These are phyloP conservation scores for Xylota segnis DNA, from an alignment of 2,888 invertebrate species.

Conservation along the genomic window DNA sequence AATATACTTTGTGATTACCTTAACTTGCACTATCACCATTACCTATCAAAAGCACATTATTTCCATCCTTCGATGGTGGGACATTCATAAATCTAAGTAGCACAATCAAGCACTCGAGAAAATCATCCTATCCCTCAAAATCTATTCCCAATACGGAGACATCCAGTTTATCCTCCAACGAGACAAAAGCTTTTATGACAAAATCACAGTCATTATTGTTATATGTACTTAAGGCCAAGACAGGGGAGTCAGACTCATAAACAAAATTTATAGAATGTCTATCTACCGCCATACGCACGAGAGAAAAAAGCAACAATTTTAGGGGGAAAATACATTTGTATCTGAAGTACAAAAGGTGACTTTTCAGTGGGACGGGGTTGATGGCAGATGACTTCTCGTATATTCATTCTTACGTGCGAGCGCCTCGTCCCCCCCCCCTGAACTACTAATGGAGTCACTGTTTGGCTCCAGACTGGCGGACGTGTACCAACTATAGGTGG, in stretches of 20 bases:
- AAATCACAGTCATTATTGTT: slow-evolving; percentile 73
- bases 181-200: slow-evolving; percentile 74
- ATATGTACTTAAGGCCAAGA: slow-evolving; percentile 64
- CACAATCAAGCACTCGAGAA: slow-evolving; percentile 51
- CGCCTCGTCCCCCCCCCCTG: too few relatives aligned
- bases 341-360: slow-evolving; percentile 69
- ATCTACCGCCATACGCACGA: slow-evolving; percentile 13
- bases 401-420: slow-evolving; percentile 65
- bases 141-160: slow-evolving; percentile 1
- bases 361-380: slow-evolving; percentile 39
- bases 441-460: slow-evolving; percentile 66
- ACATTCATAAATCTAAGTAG: slow-evolving; percentile 39
- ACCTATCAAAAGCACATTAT: neutral
- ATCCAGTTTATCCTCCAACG: slow-evolving; percentile 29
- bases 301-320: slow-evolving; percentile 47
- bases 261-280: slow-evolving; percentile 60
- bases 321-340: slow-evolving; percentile 61
- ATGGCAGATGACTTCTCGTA: slow-evolving; percentile 61
- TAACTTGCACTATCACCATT: neutral
- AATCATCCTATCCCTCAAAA: slow-evolving; percentile 20
- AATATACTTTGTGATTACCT: neutral
- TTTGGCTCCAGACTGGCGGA: slow-evolving; percentile 74
- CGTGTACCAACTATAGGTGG: slow-evolving; percentile 38
- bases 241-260: slow-evolving; percentile 68
- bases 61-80: neutral